Evolutionary conservation across 2,113 vertebrate genomes (phyloP).

Genomic region (Puffinus mauretanicus): DNA sequence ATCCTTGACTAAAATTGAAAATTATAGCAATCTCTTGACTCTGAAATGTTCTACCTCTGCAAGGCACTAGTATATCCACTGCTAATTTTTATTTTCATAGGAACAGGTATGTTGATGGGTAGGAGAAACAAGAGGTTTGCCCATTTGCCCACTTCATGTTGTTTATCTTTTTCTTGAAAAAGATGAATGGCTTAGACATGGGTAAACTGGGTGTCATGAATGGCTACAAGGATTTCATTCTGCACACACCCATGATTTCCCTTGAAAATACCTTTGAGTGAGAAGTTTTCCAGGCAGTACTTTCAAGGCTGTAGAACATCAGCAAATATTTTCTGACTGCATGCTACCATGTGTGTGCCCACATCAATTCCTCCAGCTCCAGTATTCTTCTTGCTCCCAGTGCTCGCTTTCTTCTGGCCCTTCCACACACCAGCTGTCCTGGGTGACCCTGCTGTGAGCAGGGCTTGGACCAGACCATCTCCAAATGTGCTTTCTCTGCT

Average conservation of each 20-base stretch:
- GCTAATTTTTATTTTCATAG: not conserved
- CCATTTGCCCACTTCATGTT: not conserved
- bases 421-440: not conserved
- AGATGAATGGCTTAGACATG: not conserved
- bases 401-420: not conserved
- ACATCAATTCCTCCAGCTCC: not conserved
- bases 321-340: not conserved
- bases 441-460: not conserved
- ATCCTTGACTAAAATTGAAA: not conserved
- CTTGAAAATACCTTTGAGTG: not conserved
- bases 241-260: not conserved
- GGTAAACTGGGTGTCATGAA: too few species aligned
- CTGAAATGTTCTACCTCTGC: not conserved
- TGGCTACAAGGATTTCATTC: not conserved
- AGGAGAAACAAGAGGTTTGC: not conserved
- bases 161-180: not conserved
- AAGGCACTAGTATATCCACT: not conserved
- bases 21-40: not conserved
- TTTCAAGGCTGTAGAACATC: not conserved
- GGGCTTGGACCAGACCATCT: not conserved
- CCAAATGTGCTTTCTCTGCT: not conserved
- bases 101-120: not conserved
- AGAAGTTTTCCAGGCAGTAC: not conserved
- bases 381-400: not conserved
- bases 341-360: not conserved